These are phyloP conservation scores for Drosophila oshimai DNA, from an alignment of 1,140 invertebrate genomes.

Conservation along the genomic window DNA sequence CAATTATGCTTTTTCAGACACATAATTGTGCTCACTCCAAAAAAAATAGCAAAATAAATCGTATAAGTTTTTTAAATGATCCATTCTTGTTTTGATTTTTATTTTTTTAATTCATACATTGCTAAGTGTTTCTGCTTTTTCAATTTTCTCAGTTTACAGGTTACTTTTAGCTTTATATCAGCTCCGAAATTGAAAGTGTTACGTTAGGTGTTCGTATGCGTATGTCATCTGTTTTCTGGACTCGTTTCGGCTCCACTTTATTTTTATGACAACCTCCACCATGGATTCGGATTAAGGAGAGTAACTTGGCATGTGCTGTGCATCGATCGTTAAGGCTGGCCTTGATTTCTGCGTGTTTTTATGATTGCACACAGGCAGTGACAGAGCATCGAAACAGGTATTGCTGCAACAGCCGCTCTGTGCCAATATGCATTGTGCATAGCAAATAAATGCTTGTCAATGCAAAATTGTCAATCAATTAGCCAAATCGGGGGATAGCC, in stretches of 20 bases:
- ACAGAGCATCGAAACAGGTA: constrained; percentile 23
- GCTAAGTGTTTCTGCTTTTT: too few relatives aligned
- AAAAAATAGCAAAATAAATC: background rate
- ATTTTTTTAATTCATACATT: too few relatives aligned
- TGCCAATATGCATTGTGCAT: constrained; percentile 47
- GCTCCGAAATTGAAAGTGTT: too few relatives aligned
- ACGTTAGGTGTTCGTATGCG: too few relatives aligned
- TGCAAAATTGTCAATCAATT: constrained; percentile 57
- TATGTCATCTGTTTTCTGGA: constrained; percentile 1
- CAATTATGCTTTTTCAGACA: constrained; percentile 1
- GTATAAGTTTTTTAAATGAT: background rate
- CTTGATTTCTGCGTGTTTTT: constrained; percentile 36
- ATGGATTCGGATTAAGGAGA: constrained; percentile 4
- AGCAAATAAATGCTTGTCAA: constrained; percentile 49
- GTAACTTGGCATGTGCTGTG: constrained; percentile 17
- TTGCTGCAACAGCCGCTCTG: constrained; percentile 33
- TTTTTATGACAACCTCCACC: constrained; percentile 24
- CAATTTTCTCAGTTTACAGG: too few relatives aligned
- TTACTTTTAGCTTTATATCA: too few relatives aligned
- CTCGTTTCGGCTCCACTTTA: background rate
- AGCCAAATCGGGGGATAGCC: constrained; percentile 38
- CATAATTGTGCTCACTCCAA: background rate
- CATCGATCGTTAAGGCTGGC: constrained; percentile 35
- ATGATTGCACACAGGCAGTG: constrained; percentile 50
- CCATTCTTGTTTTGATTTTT: too few relatives aligned